Conservation (phyloP, 2,797 vertebrate genomes). For the Varecia variegata region DNA sequence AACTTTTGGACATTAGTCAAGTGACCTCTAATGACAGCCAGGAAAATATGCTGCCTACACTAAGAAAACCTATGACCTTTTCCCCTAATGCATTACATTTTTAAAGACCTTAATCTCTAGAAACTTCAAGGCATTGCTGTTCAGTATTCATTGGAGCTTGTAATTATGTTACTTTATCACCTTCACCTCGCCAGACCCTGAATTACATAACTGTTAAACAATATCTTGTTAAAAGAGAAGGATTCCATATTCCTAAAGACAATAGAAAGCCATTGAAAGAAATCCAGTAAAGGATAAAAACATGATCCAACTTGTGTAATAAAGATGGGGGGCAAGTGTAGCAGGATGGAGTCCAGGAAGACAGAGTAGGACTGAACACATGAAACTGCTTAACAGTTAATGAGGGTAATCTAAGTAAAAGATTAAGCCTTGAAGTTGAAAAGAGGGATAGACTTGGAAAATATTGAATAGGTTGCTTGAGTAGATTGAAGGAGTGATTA, state of each 20-base stretch:
- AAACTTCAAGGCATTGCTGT: neutral
- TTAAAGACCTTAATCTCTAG: neutral
- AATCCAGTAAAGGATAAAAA: neutral
- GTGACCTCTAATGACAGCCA: neutral
- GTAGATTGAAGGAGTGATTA: neutral
- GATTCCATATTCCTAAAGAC: neutral
- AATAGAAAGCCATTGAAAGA: neutral
- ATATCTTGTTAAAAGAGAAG: neutral
- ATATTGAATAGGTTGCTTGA: neutral
- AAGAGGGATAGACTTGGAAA: neutral
- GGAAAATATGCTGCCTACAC: neutral
- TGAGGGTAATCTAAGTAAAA: neutral
- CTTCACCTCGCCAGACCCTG: neutral
- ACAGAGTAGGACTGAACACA: neutral
- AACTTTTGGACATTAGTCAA: constrained; percentile 41
- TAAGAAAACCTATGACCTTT: neutral
- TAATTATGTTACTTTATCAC: constrained; percentile 12
- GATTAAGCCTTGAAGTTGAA: neutral
- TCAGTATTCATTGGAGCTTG: neutral
- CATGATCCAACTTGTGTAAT: neutral
- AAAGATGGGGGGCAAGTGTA: neutral
- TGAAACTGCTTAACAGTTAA: neutral
- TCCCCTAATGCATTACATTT: neutral
- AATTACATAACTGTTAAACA: neutral
- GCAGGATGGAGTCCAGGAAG: neutral